Evolutionary conservation across 2,888 invertebrate species (phyloP), one percentile per base, ranked within the genome.

Genomic region (Diogma glabrata): DNA sequence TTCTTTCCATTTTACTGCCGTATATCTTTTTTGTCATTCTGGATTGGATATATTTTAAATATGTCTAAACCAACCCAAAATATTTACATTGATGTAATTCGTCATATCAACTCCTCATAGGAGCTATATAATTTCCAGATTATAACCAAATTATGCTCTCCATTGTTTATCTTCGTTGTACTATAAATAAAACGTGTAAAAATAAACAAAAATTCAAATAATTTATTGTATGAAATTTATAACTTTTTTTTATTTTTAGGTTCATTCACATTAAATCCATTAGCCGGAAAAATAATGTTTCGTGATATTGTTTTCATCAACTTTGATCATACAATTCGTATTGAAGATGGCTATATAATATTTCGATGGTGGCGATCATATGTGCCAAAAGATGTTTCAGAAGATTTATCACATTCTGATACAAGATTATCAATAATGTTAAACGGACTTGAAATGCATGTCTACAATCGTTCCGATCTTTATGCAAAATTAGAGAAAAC

Each of bases 261-360:
- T 52, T 96, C 97, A 4, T 82, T 97, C 62, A 92, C 93, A 5
- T 74, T 96, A 51, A 92, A 94, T 68, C 89, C 93, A n/a, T 75
- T 97, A 56, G 91, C 95, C 51, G 99, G 99, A 3, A 97, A 97
- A 73, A 86, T 99, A 50, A 97, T 97, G 96, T 95, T 97, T 69
- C 79, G 94, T 52, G 94, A 97, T 73, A 82, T 97, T 59, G 85
- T 90, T 51, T 94, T 90, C 64, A 87, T 94, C 54, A 93, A 89
- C 56, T 87, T 90, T 64, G 96, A 99, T 73, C 94, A 87, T 69
- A 87, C 92, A 26, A 70, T 94, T 38, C 78, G 95, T 57, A 82
- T 95, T 57, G 95, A 95, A 69, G 96, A 97, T 74, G 97, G 96
- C 2, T 95, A 93, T 78, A 76, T 95, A 56, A 92, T 96, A 71